Evolutionary conservation across 1,140 invertebrate genomes (phyloP), one percentile per base, ranked within the genome.

Genomic region (Protaetia brevitarsis): DNA sequence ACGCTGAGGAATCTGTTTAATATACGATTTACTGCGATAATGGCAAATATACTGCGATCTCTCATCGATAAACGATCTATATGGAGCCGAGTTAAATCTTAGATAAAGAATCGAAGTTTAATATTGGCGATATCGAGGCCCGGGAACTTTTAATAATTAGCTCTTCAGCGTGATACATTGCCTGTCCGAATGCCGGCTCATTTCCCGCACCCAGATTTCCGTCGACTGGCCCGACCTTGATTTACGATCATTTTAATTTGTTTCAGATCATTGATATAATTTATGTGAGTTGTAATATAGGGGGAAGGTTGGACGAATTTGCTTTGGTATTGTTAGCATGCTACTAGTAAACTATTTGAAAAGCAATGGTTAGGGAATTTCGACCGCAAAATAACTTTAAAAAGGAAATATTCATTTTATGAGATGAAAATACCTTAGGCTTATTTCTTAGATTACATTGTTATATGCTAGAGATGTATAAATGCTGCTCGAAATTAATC

Each of bases 111-210:
- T 65, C 30, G 51, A 27, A 65, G 28, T 58, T 65, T 65, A 65
- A 65, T 65, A 65, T 21, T 8, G 28, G 31, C 45, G 64, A 11
- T 58, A 58, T 56, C 45, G 64, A 30, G 11, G 56, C 13, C 63
- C 11, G 23, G 58, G n/a, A 65, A 57, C 56, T 65, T 65, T 65
- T 65, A 65, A 65, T 65, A 65, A 65, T 65, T 65, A 65, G 51
- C 29, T 65, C 51, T 51, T 65, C n/a, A 3, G 19, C 29, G 31
- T 58, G 51, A 65, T 65, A 51, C 51, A 65, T 65, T 27, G 64
- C 29, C 56, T 65, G 64, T 58, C 51, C 28, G 29, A 57, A 21
- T 13, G 5, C 11, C 11, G 11, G 64, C 56, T 58, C 41, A 45
- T 65, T 51, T 41, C 26, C 51, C 27, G 29, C 29, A 28, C 8